Percentiles rank a stretch among this genome's conserved stretches.
Evolutionary conservation across 2,797 vertebrate genomes (phyloP).

Genomic region (Iguana delicatissima): DNA sequence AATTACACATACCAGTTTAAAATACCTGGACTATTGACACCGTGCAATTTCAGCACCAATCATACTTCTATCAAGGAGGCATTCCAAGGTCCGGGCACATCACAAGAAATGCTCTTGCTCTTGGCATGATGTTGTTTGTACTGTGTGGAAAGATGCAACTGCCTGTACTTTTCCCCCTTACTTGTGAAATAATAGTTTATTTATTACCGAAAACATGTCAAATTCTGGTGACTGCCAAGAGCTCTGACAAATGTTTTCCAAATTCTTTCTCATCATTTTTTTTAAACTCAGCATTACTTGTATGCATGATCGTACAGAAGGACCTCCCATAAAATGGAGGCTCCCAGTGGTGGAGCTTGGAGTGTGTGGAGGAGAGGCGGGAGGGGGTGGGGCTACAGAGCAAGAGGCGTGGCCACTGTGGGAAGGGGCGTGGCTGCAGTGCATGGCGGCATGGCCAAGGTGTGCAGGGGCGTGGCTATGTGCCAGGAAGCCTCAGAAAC

Average conservation of each 20-base stretch:
- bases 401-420: no score
- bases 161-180: conserved; percentile 18
- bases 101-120: background rate
- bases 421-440: no score
- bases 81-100: background rate
- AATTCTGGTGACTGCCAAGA: background rate
- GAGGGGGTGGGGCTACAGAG: no score
- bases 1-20: background rate
- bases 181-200: conserved; percentile 4
- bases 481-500: no score
- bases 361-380: no score
- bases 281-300: conserved; percentile 8
- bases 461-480: no score
- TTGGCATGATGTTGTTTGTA: background rate
- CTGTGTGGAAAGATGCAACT: conserved; percentile 13
- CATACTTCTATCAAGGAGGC: background rate
- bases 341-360: no score
- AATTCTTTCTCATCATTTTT: conserved; percentile 5
- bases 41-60: no score
- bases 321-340: background rate
- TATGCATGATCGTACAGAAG: background rate
- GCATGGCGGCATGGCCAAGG: no score
- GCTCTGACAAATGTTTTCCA: background rate
- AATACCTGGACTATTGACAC: background rate
- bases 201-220: background rate